Evolutionary conservation across 2,888 invertebrate species (phyloP).

Genomic region (Miltochrista miniata): DNA sequence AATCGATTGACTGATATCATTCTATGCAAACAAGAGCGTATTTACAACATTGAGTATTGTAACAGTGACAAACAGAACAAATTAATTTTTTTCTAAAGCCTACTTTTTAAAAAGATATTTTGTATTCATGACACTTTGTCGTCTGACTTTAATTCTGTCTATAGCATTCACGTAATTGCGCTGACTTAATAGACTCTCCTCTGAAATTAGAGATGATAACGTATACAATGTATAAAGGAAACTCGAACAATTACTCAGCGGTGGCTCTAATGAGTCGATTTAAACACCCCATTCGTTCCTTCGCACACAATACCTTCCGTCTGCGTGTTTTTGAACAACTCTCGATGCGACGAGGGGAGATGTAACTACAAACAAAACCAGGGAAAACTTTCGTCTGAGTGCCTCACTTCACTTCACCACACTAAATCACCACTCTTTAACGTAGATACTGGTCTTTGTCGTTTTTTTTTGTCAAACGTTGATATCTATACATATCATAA

Average conservation of each 20-base stretch:
- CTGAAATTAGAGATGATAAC: constrained; percentile 54
- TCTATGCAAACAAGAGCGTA: constrained; percentile 1
- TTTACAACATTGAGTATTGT: constrained; percentile 4
- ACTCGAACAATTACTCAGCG: constrained; percentile 59
- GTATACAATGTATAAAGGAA: constrained; percentile 51
- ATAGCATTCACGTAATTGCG: constrained; percentile 9
- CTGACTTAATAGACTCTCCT: constrained; percentile 30
- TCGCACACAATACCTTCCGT: constrained; percentile 62
- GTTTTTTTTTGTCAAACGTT: too few relatives aligned
- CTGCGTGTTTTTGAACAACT: constrained; percentile 55
- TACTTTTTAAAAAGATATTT: too few relatives aligned
- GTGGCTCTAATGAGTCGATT: constrained; percentile 66
- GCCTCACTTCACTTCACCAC: constrained; percentile 56
- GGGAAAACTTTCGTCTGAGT: constrained; percentile 67
- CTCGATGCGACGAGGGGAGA: constrained; percentile 66
- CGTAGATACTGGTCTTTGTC: neutral
- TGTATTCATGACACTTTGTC: too few relatives aligned
- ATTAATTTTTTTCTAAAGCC: too few relatives aligned
- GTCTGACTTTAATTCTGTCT: too few relatives aligned
- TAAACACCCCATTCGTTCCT: constrained; percentile 63
- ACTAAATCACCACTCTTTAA: constrained; percentile 37
- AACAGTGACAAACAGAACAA: too few relatives aligned
- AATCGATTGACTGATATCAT: constrained; percentile 62
- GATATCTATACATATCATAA: too few relatives aligned
- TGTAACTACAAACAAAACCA: constrained; percentile 67